Evolutionary conservation across 37 sponge, comb jelly and placozoan genomes (phyloP).

Genomic region (Axinella damicornis): DNA sequence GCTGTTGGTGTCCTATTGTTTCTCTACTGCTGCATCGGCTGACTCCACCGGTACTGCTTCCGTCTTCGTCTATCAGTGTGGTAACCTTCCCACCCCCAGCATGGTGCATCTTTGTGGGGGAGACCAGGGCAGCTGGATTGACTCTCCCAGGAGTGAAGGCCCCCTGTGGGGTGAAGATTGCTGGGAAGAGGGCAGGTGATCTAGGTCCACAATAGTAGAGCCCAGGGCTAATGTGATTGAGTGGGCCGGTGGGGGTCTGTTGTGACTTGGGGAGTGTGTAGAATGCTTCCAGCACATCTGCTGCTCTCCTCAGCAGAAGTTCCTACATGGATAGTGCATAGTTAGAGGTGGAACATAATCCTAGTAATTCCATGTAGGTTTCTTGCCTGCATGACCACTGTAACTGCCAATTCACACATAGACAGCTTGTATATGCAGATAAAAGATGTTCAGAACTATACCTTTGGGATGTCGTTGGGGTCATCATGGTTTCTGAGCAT

Average conservation of each 20-base stretch:
- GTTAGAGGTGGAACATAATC: not conserved
- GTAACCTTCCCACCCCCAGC: not conserved
- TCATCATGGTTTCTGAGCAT: conserved; percentile 63
- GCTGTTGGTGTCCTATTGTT: conserved; percentile 2
- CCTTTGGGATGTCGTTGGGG: conserved; percentile 65
- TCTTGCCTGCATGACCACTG: no score
- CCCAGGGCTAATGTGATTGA: conserved; percentile 31
- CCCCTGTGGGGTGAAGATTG: conserved; percentile 7
- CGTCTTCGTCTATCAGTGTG: conserved; percentile 2
- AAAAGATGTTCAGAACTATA: not conserved
- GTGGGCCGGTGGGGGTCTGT: conserved; percentile 5
- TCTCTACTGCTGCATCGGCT: conserved; percentile 47
- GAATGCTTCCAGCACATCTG: conserved; percentile 68
- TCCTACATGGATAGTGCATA: conserved; percentile 26
- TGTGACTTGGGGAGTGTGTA: conserved; percentile 42
- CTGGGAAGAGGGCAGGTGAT: conserved; percentile 28
- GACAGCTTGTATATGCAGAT: no score
- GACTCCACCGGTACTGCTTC: conserved; percentile 18
- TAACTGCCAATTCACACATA: no score
- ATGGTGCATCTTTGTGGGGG: not conserved
- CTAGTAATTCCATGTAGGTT: not conserved
- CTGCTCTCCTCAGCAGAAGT: conserved; percentile 63
- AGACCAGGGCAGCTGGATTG: conserved; percentile 12
- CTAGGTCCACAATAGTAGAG: conserved; percentile 20
- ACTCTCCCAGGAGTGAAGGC: conserved; percentile 3